Base-by-base conservation (phyloP, 2,113 vertebrate genomes). In the Oxyruncus cristatus region DNA sequence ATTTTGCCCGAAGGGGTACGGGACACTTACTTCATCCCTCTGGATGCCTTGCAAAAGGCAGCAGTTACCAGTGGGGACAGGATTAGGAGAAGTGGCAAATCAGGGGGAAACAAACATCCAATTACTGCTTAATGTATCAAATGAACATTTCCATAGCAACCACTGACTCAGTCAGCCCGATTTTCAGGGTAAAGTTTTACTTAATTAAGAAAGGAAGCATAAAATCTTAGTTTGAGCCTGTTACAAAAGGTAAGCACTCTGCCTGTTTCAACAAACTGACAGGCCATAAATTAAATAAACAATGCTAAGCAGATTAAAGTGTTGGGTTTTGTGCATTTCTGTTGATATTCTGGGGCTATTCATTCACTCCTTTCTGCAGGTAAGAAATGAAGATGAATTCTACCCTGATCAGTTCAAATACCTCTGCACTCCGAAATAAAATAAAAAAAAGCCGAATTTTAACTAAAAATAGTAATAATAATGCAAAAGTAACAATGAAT, bases 1-100 rank as follows among this genome's bases (percentile, higher is more conserved):
- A 8, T 77, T 71, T 44, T 53, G 70, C 88, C 77, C 32, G 2
- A 41, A n/a, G 74, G 28, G 42, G 56, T 33, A 33, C 30, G 61
- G 84, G 63, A 76, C 72, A 39, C 80, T 59, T 53, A 7, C 33
- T 39, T 21, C 59, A 35, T 18, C 67, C 30, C 61, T 39, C 84
- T 9, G 68, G 27, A 26, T 52, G 52, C 42, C 44, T 32, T 37
- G 33, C 44, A 89, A 33, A 68, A 89, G 80, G 35, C 88, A 61
- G 44, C 28, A 5, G 32, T 33, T 61, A n/a, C 41, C 44, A 26
- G 3, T 0, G 0, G 24, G 2, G 32, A 78, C 26, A 49, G 56
- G 62, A 75, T 53, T 12, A 32, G 59, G 59, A 70, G 32, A 78
- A 39, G 28, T 24, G 67, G 61, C 46, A 30, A 85, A 10, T 42